Evolutionary conservation across 2,113 vertebrate genomes (phyloP).

Genomic region (Eptatretus burgeri): DNA sequence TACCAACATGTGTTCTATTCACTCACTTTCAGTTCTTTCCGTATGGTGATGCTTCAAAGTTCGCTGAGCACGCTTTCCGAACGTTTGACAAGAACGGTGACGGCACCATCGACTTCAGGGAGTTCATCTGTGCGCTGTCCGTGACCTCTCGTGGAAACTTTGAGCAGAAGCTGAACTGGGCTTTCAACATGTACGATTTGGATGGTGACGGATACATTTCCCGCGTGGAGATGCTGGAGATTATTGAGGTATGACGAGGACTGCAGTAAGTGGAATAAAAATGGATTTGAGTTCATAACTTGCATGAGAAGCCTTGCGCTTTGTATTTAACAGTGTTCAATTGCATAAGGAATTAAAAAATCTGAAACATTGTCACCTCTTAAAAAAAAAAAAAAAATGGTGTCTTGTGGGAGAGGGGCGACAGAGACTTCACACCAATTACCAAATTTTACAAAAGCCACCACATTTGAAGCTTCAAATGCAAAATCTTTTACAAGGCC

Average conservation of each 20-base stretch:
- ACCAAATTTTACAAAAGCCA: too few relatives aligned
- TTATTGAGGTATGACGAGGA: slow-evolving; percentile 37
- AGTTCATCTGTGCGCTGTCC: slow-evolving; percentile 88
- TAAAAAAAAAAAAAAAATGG: too few relatives aligned
- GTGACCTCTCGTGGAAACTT: slow-evolving; percentile 90
- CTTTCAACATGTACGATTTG: slow-evolving; percentile 91
- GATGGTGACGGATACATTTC: slow-evolving; percentile 88
- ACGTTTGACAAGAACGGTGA: slow-evolving; percentile 93
- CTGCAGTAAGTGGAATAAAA: too few relatives aligned
- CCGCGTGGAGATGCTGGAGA: slow-evolving; percentile 83
- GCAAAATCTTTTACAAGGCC: too few relatives aligned
- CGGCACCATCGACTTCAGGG: slow-evolving; percentile 85
- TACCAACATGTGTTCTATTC: accelerated
- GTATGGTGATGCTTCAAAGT: slow-evolving; percentile 84
- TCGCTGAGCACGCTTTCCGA: slow-evolving; percentile 80
- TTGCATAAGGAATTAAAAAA: too few relatives aligned
- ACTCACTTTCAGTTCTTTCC: slow-evolving; percentile 44
- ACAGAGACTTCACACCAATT: too few relatives aligned
- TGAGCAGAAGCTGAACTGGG: slow-evolving; percentile 95
- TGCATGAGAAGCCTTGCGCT: too few relatives aligned
- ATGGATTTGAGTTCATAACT: too few relatives aligned
- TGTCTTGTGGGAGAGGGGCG: too few relatives aligned
- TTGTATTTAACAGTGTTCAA: too few relatives aligned
- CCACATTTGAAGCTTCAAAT: too few relatives aligned
- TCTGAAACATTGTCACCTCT: too few relatives aligned